Evolutionary conservation across 2,113 vertebrate genomes (phyloP), one percentile per base, ranked within the genome.

Genomic region (Polypterus senegalus): DNA sequence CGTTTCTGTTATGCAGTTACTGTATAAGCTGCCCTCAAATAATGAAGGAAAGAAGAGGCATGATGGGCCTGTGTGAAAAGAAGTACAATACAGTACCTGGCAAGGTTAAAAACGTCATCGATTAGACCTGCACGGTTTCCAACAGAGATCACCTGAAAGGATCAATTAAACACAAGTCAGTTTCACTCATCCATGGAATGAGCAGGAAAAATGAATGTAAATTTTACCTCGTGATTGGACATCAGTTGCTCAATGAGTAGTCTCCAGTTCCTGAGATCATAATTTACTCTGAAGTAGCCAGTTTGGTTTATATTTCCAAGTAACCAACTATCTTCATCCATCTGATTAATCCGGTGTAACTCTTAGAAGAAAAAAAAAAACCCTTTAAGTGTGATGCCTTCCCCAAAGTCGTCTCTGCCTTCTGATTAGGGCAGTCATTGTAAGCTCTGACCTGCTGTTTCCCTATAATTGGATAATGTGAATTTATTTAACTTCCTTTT

Each of bases 291-390:
- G 66, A 97, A 98, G 78, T 99, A 99, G 4, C 94, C 94, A 0
- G 91, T 97, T 81, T 99, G 96, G 77, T 98, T 96, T 75, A 99
- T 90, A 76, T 99, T 99, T 55, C 92, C 96, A 9, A 99, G 79
- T 68, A 99, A 77, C 96, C 96, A 99, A 53, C 60, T 89, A 70
- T 74, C 81, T 55, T 90, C 88, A 48, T 86, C 85, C 71, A 94
- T 81, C 69, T 73, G 74, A 60, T 81, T 76, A 73, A 95, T 82
- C 74, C 75, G 83, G 74, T 96, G 93, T 6, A 73, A 83, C 68
- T 98, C 96, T 98, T 57, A 43, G 81, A 79, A 73, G 4, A 73
- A 51, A 27, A 47, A n/a, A 58, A 57, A 59, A 9, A 48, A 57
- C n/a, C n/a, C 7, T n/a, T n/a, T n/a, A n/a, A n/a, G n/a, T n/a